These are phyloP conservation scores for Marronus borbonicus DNA, from an alignment of 2,888 invertebrate species.

Conservation along the genomic window DNA sequence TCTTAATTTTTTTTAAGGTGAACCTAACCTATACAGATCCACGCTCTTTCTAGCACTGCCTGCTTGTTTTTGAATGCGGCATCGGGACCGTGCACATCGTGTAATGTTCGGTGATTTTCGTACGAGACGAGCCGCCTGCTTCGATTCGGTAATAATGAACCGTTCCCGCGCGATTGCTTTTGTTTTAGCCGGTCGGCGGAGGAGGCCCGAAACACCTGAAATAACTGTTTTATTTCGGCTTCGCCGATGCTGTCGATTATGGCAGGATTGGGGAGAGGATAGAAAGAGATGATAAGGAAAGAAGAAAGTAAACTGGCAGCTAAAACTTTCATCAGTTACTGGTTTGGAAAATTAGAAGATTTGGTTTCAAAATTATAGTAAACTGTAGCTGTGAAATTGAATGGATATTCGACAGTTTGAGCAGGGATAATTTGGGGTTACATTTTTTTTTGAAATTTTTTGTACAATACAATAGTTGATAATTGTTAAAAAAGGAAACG, in stretches of 20 bases:
- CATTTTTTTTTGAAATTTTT: no score
- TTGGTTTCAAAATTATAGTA: no score
- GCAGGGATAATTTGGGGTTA: no score
- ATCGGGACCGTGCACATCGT: constrained; percentile 4
- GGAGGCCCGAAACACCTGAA: constrained; percentile 33
- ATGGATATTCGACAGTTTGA: no score
- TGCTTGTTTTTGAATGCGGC: constrained; percentile 58
- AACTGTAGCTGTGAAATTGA: no score
- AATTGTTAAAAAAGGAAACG: no score
- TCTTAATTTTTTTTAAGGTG: background rate
- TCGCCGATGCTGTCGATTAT: background rate
- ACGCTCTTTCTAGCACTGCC: constrained; percentile 43
- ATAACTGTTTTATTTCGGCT: constrained; percentile 45
- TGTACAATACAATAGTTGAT: no score
- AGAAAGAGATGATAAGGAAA: no score
- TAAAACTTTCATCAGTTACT: no score
- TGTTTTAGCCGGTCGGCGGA: constrained; percentile 8
- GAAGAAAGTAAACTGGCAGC: no score
- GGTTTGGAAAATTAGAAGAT: no score
- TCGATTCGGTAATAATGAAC: constrained; percentile 54
- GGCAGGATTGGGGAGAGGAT: background rate
- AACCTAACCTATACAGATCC: background rate
- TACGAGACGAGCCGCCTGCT: constrained; percentile 47
- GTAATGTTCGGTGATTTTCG: constrained; percentile 42
- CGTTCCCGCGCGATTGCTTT: constrained; percentile 42